Conservation (phyloP, 2,888 invertebrate species). For the Mesoligia furuncula region DNA sequence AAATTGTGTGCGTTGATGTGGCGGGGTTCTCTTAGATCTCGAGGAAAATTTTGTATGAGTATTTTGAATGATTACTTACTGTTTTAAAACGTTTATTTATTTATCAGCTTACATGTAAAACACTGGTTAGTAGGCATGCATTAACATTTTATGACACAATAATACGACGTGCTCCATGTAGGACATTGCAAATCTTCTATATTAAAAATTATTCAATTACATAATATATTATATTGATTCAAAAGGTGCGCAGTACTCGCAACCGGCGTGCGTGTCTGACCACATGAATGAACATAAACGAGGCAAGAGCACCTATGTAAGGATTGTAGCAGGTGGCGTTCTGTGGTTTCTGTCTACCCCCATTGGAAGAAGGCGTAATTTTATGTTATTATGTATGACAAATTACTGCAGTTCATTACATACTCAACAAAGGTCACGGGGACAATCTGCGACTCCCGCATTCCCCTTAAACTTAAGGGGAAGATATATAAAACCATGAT, state of each 20-base stretch:
- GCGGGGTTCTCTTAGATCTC: not conserved
- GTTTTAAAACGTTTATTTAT: not conserved
- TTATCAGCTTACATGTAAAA: not conserved
- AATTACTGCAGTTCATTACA: not conserved
- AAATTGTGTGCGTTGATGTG: constrained; percentile 27
- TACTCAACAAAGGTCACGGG: not conserved
- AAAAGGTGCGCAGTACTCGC: too few relatives aligned
- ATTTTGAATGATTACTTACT: not conserved
- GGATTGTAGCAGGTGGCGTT: too few relatives aligned
- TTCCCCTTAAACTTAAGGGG: too few relatives aligned
- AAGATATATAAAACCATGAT: too few relatives aligned
- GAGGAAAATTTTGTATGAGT: not conserved
- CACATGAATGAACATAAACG: too few relatives aligned
- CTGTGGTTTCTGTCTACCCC: too few relatives aligned
- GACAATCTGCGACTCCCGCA: too few relatives aligned
- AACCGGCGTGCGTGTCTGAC: too few relatives aligned
- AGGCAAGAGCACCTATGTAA: too few relatives aligned
- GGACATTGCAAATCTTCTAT: not conserved
- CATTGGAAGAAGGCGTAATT: too few relatives aligned
- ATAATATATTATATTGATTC: not conserved
- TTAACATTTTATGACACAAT: not conserved
- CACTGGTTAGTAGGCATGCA: not conserved
- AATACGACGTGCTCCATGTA: not conserved
- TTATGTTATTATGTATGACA: too few relatives aligned
- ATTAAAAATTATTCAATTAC: not conserved